These are phyloP conservation scores for Tolmerus cingulatus DNA, from an alignment of 2,888 invertebrate species.

Conservation along the genomic window DNA sequence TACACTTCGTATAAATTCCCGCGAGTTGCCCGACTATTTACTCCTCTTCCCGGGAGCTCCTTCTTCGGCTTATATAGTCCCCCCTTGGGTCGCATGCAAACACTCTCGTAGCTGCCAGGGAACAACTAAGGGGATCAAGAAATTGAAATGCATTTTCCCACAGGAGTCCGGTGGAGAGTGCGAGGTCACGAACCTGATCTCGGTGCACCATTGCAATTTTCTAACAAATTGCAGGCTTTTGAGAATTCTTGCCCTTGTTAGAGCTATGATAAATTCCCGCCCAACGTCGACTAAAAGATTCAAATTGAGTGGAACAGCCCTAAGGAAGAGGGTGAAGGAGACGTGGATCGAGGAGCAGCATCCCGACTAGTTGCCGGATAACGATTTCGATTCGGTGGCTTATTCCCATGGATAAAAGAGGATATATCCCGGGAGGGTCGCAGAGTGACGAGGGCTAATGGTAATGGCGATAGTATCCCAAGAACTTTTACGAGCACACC, in stretches of 20 bases:
- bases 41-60: not conserved
- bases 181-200: constrained; percentile 8
- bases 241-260: constrained; percentile 12
- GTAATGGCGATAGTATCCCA: not conserved
- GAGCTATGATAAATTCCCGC: constrained; percentile 15
- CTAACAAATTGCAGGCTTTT: constrained; percentile 27
- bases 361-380: constrained; percentile 21
- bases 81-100: not conserved
- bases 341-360: not conserved
- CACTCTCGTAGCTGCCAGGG: not conserved
- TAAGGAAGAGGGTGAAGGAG: not conserved
- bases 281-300: not conserved
- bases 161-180: not conserved
- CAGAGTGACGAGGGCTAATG: not conserved
- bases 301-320: constrained; percentile 9
- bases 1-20: not conserved
- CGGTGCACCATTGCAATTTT: constrained; percentile 12
- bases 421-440: not conserved
- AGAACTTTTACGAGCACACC: constrained; percentile 3
- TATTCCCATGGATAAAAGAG: not conserved
- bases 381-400: constrained; percentile 17
- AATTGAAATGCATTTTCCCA: constrained; percentile 7
- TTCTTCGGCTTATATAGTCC: not conserved
- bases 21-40: not conserved
- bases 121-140: not conserved